Conservation (phyloP, 2,888 invertebrate genomes). For the Drosophila kokeensis region DNA sequence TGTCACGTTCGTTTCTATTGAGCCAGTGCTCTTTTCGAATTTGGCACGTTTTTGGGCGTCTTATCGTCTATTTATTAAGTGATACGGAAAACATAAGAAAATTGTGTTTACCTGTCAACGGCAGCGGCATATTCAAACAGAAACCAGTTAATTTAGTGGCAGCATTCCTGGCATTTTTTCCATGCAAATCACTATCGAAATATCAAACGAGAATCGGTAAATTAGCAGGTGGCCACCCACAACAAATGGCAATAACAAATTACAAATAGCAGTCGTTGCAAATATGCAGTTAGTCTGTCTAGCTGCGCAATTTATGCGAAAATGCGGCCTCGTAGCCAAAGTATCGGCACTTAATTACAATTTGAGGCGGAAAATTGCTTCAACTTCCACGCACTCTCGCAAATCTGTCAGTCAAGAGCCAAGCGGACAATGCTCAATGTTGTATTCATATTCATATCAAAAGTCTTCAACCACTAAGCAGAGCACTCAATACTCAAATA, state of each 20-base stretch:
- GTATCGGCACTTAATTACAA: slow-evolving; percentile 46
- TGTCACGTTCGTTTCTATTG: slow-evolving; percentile 38
- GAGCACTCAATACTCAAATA: neutral
- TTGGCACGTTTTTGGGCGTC: slow-evolving; percentile 28
- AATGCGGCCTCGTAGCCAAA: slow-evolving; percentile 46
- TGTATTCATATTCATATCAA: neutral
- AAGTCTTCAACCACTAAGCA: neutral
- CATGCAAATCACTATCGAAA: slow-evolving; percentile 18
- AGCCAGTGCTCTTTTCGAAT: slow-evolving; percentile 11
- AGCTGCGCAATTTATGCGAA: slow-evolving; percentile 69
- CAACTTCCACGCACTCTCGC: slow-evolving; percentile 40
- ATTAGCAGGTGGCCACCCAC: slow-evolving; percentile 63
- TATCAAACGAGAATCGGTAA: slow-evolving; percentile 31
- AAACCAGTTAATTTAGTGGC: slow-evolving; percentile 11
- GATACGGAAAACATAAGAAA: slow-evolving; percentile 6
- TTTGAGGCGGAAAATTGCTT: slow-evolving; percentile 37
- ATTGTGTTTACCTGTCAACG: slow-evolving; percentile 28
- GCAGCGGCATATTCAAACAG: slow-evolving; percentile 12
- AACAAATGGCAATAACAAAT: slow-evolving; percentile 22
- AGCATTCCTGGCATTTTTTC: slow-evolving; percentile 47
- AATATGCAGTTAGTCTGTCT: slow-evolving; percentile 10
- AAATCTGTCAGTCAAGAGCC: slow-evolving; percentile 35
- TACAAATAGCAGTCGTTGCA: neutral
- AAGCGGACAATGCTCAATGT: slow-evolving; percentile 10
- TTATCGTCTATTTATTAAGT: slow-evolving; percentile 17